Evolutionary conservation across 2,797 vertebrate species (phyloP).

Genomic region (Spondyliosoma cantharus): DNA sequence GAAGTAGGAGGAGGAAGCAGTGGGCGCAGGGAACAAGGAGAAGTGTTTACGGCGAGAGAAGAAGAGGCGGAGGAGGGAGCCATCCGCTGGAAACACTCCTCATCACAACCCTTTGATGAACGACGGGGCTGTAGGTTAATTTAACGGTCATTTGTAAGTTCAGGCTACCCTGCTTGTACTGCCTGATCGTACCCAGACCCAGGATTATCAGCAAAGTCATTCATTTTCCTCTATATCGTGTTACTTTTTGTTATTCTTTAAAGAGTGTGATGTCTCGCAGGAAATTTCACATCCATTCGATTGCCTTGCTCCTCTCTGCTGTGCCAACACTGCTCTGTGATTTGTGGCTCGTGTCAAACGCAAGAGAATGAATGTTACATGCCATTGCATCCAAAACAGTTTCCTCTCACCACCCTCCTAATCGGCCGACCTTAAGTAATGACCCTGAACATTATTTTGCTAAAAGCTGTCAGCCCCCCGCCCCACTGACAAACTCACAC

Average conservation of each 20-base stretch:
- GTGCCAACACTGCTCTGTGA: conserved; percentile 4
- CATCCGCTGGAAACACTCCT: conserved; percentile 15
- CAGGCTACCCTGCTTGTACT: not conserved
- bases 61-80: conserved; percentile 30
- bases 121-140: conserved; percentile 27
- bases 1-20: conserved; percentile 55
- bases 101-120: conserved; percentile 29
- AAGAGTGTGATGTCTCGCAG: conserved; percentile 3
- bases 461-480: conserved; percentile 5
- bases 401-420: conserved; percentile 10
- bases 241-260: conserved; percentile 44
- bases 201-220: conserved; percentile 46
- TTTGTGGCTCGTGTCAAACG: conserved; percentile 4
- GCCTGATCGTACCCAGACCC: conserved; percentile 26
- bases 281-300: not conserved
- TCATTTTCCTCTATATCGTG: conserved; percentile 31
- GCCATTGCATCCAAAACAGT: conserved; percentile 13
- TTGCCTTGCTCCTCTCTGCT: not conserved
- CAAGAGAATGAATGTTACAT: not conserved
- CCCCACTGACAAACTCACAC: conserved; percentile 6
- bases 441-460: conserved; percentile 16
- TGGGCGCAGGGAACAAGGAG: conserved; percentile 29
- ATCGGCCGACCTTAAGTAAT: not conserved
- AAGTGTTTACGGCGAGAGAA: conserved; percentile 24
- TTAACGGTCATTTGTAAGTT: conserved; percentile 40